Base-by-base conservation (phyloP, 2,113 vertebrate genomes). In the Onychostoma macrolepis region DNA sequence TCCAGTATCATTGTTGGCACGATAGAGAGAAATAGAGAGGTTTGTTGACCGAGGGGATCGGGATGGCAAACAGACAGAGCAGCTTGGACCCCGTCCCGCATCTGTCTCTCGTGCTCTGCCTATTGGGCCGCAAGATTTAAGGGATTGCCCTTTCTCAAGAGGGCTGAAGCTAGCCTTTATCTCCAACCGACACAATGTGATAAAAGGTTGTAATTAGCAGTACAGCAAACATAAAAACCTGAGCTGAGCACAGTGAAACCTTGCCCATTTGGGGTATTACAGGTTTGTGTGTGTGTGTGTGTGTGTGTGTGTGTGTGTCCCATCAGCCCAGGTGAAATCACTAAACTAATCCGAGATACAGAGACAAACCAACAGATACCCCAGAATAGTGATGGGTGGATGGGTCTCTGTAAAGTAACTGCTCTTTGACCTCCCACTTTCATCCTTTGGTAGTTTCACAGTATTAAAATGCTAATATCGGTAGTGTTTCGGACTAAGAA, bases 31-130 rank as follows among this genome's bases (percentile, higher is more conserved):
- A 89, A 86, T 74, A 86, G 90, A 92, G 91, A 88, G 78, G 38
- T 26, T 83, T 94, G 94, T 94, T 95, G 93, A 94, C 93, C 81
- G 83, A 94, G 90, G 90, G 92, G 92, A 94, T 92, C 87, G 87
- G 90, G 91, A 93, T 80, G 71, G 92, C 92, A 93, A 94, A 94
- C 91, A 86, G 83, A 77, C 88, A 75, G 63, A 88, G 90, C 91
- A 92, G 92, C 93, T 89, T 91, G 90, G 92, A 90, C 91, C 90
- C 90, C 82, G 90, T 88, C 90, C 91, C 92, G 91, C 94, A 94
- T 95, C 94, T 95, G 94, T 90, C 88, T 90, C 80, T 89, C 88
- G 69, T 87, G 90, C 90, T 88, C 50, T 88, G 82, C 53, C 74
- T 88, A 89, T 88, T 86, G 85, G 90, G 65, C 28, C 9, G 86